Base-by-base conservation (phyloP, 1,140 invertebrate genomes). In the Oreohelix idahoensis region DNA sequence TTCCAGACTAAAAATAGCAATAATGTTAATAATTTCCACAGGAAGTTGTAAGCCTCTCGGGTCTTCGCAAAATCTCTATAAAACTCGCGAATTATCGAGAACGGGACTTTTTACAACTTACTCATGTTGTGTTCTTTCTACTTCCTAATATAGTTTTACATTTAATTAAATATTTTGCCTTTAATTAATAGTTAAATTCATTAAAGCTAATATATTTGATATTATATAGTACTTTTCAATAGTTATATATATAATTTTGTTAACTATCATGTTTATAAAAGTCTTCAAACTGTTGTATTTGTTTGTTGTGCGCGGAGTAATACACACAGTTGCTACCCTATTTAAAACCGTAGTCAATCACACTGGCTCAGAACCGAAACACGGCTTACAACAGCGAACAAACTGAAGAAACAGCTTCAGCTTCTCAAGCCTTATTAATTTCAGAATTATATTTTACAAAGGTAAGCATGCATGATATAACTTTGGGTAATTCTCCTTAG, bases 61-160 rank as follows among this genome's bases (percentile, higher is more conserved):
- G n/a, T n/a, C n/a, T n/a, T n/a, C n/a, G n/a, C n/a, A n/a, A n/a
- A n/a, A n/a, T n/a, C n/a, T n/a, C n/a, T n/a, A n/a, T n/a, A n/a
- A n/a, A n/a, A n/a, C n/a, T n/a, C n/a, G n/a, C n/a, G 77, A 79
- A 66, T 15, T 23, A 35, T 79, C 58, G 0, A 79, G 77, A 66
- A 66, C 29, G 23, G 5, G 1, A 29, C 5, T 29, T 29, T n/a
- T 69, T 5, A 26, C 36, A 23, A 32, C 23, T 20, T 36, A 26
- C 38, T 39, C 17, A 58, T 23, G 1, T 1, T 63, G 20, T 79
- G 1, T 66, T 23, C 58, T 38, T 63, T 42, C 77, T 29, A 42
- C 77, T 79, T 79, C 58, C 77, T 17, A 79, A 66, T 58, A n/a
- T 66, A 79, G 58, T 53, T 49, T 36, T 35, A 38, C 13, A 51